Conservation (phyloP, 2,797 vertebrate species). For the Danio jaintianensis region DNA sequence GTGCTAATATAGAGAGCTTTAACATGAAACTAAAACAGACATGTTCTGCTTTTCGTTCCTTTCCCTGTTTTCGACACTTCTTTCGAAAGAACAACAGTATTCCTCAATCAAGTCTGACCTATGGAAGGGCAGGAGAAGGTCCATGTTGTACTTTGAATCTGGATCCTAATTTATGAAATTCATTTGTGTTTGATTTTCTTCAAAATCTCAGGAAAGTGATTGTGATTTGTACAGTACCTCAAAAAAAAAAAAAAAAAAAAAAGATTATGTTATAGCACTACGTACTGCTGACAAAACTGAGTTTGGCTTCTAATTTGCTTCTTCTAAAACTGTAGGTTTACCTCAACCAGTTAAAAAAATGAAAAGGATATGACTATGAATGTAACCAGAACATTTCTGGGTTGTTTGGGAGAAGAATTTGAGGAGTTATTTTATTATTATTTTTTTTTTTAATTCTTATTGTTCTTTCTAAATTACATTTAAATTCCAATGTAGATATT, state of each 20-base stretch:
- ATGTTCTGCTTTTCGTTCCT: conserved; percentile 86
- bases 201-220: conserved; percentile 96
- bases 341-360: conserved; percentile 88
- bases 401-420: conserved; percentile 79
- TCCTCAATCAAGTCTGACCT: conserved; percentile 93
- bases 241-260: conserved; percentile 65
- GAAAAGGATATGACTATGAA: conserved; percentile 91
- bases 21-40: conserved; percentile 87
- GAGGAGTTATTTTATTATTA: conserved; percentile 62
- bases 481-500: conserved; percentile 71
- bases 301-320: conserved; percentile 88
- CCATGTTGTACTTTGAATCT: conserved; percentile 88
- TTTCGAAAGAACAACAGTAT: conserved; percentile 83
- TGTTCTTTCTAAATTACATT: conserved; percentile 47
- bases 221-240: conserved; percentile 98
- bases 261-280: conserved; percentile 93
- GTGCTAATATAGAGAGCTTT: conserved; percentile 99
- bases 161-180: conserved; percentile 90
- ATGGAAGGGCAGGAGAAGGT: conserved; percentile 78
- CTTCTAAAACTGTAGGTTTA: conserved; percentile 89
- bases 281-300: conserved; percentile 90
- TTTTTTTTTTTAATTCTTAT: conserved; percentile 67
- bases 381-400: conserved; percentile 88
- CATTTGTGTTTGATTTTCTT: conserved; percentile 87
- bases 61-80: conserved; percentile 85